Evolutionary conservation across 2,797 vertebrate genomes (phyloP).

Genomic region (Poecilia velifera): DNA sequence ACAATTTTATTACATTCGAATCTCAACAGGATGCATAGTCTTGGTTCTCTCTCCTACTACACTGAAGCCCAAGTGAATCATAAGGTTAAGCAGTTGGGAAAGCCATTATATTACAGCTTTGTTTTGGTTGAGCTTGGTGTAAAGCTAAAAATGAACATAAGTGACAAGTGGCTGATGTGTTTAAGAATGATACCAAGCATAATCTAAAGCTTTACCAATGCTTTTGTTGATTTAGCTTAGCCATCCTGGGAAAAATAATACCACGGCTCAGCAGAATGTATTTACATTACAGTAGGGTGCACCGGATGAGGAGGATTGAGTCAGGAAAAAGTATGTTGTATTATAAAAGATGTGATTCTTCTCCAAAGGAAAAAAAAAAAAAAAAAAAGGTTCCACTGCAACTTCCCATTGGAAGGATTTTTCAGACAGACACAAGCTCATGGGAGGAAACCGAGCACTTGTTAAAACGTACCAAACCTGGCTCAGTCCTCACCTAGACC

Average conservation of each 20-base stretch:
- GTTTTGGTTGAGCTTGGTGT: conserved; percentile 3
- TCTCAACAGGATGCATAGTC: neutral
- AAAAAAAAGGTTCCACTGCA: conserved; percentile 54
- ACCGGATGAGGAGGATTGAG: conserved; percentile 59
- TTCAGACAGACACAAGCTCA: conserved; percentile 71
- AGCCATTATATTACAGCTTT: conserved; percentile 5
- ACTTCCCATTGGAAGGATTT: conserved; percentile 63
- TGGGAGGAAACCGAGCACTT: conserved; percentile 68
- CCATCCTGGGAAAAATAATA: conserved; percentile 48
- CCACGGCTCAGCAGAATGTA: conserved; percentile 52
- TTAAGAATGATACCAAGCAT: conserved; percentile 32
- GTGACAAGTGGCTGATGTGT: conserved; percentile 38
- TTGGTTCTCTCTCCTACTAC: neutral
- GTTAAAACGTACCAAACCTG: conserved; percentile 70
- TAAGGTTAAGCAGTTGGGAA: neutral
- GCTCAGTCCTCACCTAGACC: conserved; percentile 70
- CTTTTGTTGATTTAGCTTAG: conserved; percentile 51
- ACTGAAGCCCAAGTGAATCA: neutral
- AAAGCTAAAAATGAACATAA: conserved; percentile 16
- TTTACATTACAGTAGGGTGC: conserved; percentile 59
- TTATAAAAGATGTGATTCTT: conserved; percentile 67
- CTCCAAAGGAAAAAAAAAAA: conserved; percentile 31
- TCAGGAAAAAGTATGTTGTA: conserved; percentile 64
- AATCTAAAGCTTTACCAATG: conserved; percentile 31
- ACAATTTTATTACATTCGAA: neutral